Evolutionary conservation across 2,797 vertebrate species (phyloP), one percentile per base, ranked within the genome.

Genomic region (Acestrorhynchus altus): DNA sequence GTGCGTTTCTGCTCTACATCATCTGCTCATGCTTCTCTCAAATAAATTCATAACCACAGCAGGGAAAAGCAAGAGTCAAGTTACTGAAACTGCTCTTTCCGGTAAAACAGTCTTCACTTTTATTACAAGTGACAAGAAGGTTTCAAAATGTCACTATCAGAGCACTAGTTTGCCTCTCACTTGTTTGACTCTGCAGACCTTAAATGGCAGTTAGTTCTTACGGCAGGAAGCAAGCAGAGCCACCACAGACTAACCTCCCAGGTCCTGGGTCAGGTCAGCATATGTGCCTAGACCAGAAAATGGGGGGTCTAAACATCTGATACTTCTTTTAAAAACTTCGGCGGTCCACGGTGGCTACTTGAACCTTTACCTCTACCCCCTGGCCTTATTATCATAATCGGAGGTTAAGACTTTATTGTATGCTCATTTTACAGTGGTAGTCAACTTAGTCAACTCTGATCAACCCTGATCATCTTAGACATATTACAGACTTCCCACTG

Each of bases 301-400:
- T 72, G 44, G 61, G 54, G 63, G 68, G 47, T 77, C 52, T 46
- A 60, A 67, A 56, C 78, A 85, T 80, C 42, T 66, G 46, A 79
- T 77, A 75, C 47, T 4, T 11, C 64, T 57, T 28, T 46, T 52
- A 72, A 59, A 51, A 61, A 44, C 59, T 44, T 66, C 44, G 54
- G 52, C 47, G 20, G 35, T 44, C 52, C 44, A 61, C 26, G 57
- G 8, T 72, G 65, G 49, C 56, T 77, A 61, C 52, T 79, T 79
- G 66, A 72, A 74, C 66, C 68, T 67, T 81, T 73, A 35, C 31
- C 61, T 54, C 60, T 69, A 35, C 28, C 60, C 60, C 24, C 8
- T 49, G 82, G 49, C 35, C 35, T 71, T 56, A 28, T 63, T 47
- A 31, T 63, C 44, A 22, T 54, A 20, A 65, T 72, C 15, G 40